Evolutionary conservation across 2,113 vertebrate species (phyloP).

Genomic region (Archilochus colubris): DNA sequence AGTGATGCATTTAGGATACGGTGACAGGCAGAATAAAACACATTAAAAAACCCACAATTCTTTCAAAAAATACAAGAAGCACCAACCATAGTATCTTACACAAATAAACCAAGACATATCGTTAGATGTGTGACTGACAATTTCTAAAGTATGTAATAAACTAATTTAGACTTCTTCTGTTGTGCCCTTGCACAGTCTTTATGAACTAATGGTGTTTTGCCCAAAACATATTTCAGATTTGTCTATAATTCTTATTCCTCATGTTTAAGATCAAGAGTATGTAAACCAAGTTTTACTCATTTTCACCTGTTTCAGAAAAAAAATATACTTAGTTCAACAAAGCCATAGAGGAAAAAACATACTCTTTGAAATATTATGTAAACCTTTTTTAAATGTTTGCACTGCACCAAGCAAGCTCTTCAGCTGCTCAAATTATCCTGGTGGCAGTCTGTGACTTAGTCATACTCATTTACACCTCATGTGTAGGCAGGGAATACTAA

Average conservation of each 20-base stretch:
- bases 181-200: background rate
- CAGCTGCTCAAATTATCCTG: background rate
- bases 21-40: background rate
- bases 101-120: background rate
- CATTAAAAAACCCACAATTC: rapidly evolving
- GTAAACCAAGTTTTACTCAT: background rate
- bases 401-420: background rate
- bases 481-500: background rate
- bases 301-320: background rate
- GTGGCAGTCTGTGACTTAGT: background rate
- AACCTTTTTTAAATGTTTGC: background rate
- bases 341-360: background rate
- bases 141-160: background rate
- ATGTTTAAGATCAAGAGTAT: background rate
- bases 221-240: background rate
- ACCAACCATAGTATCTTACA: background rate
- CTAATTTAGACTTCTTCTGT: background rate
- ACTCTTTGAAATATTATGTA: background rate
- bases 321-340: background rate
- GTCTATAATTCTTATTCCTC: background rate
- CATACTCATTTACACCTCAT: background rate
- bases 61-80: background rate
- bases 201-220: background rate
- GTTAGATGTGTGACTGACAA: background rate
- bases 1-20: rapidly evolving